Evolutionary conservation across 2,888 invertebrate species (phyloP), one percentile per base, ranked within the genome.

Genomic region (Isoperla grammatica): DNA sequence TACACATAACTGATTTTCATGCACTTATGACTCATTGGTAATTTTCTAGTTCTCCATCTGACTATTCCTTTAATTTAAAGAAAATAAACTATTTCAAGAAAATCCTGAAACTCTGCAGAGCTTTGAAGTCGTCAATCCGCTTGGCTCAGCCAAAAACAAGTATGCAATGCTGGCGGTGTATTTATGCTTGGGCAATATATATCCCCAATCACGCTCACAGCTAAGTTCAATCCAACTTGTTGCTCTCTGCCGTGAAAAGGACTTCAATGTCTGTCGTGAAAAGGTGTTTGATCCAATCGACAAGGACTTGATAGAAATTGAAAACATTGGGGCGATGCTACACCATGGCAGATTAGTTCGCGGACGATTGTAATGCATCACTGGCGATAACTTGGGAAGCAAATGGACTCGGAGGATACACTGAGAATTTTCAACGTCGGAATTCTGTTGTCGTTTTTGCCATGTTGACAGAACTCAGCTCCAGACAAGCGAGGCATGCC

Each of bases 311-410:
- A 48, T 56, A 49, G 23, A 50, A 11, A 20, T 64, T 9, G 64
- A 64, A 39, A 59, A 35, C 9, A 20, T 19, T 20, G 63, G 62
- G 1, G 40, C 63, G 22, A 12, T 35, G 45, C 17, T 63, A 23
- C 6, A 15, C n/a, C 35, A 54, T 1, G 48, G 37, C 39, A 23
- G 59, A 29, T n/a, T 54, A n/a, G 23, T 60, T 20, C 56, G 60
- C 22, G 60, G 57, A 2, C 22, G 54, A 19, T 49, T 65, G 42
- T 66, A 65, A 1, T 66, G 64, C 19, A 62, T 68, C 11, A 39
- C 65, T 2, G 66, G 66, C 8, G 67, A 68, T 57, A 68, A 68
- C 59, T 60, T 67, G 9, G 67, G 66, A 4, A 66, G 64, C 43
- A 65, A n/a, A 4, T 29, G 5, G 29, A 8, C 5, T 29, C 8